Percentiles rank a stretch among this genome's conserved stretches.
Evolutionary conservation across 1,140 invertebrate genomes (phyloP).

Genomic region (Heliconius hermathena): DNA sequence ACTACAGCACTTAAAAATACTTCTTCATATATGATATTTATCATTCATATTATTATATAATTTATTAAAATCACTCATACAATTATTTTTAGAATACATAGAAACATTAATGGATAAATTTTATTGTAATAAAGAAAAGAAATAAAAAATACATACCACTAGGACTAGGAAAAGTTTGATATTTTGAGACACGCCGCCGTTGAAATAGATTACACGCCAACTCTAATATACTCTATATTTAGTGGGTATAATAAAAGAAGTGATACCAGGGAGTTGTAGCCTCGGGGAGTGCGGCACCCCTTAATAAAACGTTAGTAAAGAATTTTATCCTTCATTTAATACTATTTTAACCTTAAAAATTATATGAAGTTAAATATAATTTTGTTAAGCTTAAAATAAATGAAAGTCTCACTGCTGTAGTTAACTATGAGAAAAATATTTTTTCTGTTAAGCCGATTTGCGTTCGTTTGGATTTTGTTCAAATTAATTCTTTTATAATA

Average conservation of each 20-base stretch:
- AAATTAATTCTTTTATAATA: no score
- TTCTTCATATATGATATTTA: no score
- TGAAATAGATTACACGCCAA: constrained; percentile 12
- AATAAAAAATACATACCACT: not conserved
- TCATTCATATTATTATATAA: no score
- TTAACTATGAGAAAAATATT: not conserved
- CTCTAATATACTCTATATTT: constrained; percentile 14
- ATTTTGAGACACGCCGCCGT: not conserved
- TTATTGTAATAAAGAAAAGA: not conserved
- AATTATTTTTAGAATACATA: no score
- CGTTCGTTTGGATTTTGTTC: no score
- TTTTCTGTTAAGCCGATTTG: not conserved
- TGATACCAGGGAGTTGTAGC: constrained; percentile 5
- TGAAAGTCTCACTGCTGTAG: not conserved
- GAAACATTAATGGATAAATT: not conserved
- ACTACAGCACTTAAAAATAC: no score
- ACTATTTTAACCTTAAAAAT: constrained; percentile 3
- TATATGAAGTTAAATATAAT: not conserved
- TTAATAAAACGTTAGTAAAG: constrained; percentile 13
- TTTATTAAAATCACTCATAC: no score
- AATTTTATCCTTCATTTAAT: constrained; percentile 7
- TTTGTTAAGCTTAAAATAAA: not conserved
- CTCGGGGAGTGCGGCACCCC: constrained; percentile 14
- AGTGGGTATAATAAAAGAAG: constrained; percentile 15
- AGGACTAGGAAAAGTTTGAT: not conserved